A percentile compares a stretch with the other conserved stretches of the same genome.
Conservation (phyloP, 2,888 invertebrate species). For the Brenthis ino region DNA sequence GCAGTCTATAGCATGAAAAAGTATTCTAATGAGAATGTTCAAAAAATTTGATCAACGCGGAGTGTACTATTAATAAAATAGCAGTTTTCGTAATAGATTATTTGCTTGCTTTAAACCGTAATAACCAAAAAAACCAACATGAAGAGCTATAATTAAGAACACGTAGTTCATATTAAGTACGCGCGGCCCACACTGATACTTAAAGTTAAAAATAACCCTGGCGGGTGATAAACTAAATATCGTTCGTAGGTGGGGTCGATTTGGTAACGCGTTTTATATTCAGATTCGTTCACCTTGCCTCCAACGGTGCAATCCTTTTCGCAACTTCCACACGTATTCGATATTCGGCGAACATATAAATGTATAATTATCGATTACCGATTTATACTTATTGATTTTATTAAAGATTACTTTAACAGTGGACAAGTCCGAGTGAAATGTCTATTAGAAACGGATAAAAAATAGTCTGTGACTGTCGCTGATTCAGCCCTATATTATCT, state of each 20-base stretch:
- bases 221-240: slow-evolving; percentile 39
- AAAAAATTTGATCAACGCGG: too few species aligned
- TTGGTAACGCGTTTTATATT: slow-evolving; percentile 43
- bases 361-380: slow-evolving; percentile 18
- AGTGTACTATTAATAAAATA: too few species aligned
- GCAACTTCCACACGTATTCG: slow-evolving; percentile 36
- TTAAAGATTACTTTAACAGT: neutral
- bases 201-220: slow-evolving; percentile 40
- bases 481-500: too few species aligned
- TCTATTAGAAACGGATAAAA: too few species aligned
- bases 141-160: slow-evolving; percentile 13
- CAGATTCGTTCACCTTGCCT: slow-evolving; percentile 37
- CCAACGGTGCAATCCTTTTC: slow-evolving; percentile 40
- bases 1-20: too few species aligned
- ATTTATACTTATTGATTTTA: neutral
- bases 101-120: neutral
- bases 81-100: too few species aligned
- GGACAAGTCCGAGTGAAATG: neutral
- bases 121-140: neutral
- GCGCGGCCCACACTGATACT: slow-evolving; percentile 36
- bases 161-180: slow-evolving; percentile 20
- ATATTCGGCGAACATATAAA: slow-evolving; percentile 31
- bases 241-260: slow-evolving; percentile 40
- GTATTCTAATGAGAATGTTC: too few species aligned
- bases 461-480: too few species aligned